phyloP scores from a whole-genome alignment of 2,797 vertebrate genomes.

The Stomatorhinus walkeri region DNA sequence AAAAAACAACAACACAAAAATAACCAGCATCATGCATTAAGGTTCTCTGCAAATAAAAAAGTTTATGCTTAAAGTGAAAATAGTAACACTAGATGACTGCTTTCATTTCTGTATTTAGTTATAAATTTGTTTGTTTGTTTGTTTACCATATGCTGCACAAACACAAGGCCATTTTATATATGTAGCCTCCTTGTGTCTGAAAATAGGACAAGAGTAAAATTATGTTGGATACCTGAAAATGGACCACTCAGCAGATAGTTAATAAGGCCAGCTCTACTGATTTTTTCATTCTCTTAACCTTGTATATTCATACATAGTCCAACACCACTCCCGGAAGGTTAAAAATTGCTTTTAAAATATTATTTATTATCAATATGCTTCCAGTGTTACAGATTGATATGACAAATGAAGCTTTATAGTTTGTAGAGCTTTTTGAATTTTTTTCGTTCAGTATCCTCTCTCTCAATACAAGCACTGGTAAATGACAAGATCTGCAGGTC shows the following conservation, averaged over 20 bases:
- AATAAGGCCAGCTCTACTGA: conserved; percentile 40
- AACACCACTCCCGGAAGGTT: conserved; percentile 36
- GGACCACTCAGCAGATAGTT: conserved; percentile 38
- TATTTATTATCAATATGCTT: conserved; percentile 21
- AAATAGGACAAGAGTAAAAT: conserved; percentile 38
- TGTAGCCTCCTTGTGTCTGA: conserved; percentile 34
- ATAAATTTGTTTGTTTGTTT: background rate
- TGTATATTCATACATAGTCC: conserved; percentile 31
- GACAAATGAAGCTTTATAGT: background rate
- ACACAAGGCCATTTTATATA: conserved; percentile 34
- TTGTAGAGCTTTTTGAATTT: background rate
- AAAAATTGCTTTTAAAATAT: conserved; percentile 29
- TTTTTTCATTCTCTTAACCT: conserved; percentile 34
- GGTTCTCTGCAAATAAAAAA: background rate
- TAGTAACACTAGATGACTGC: background rate
- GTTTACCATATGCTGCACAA: conserved; percentile 31
- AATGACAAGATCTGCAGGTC: background rate
- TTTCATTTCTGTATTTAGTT: background rate
- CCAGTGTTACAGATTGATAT: background rate
- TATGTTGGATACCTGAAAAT: conserved; percentile 36
- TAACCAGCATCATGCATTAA: background rate
- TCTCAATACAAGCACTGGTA: background rate
- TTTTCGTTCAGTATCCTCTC: background rate
- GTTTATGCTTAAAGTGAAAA: background rate
- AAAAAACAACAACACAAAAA: conserved; percentile 28